Percentiles rank a stretch among this genome's conserved stretches.
phyloP scores from a whole-genome alignment of 2,888 invertebrate species.

The Anticlea derivata region DNA sequence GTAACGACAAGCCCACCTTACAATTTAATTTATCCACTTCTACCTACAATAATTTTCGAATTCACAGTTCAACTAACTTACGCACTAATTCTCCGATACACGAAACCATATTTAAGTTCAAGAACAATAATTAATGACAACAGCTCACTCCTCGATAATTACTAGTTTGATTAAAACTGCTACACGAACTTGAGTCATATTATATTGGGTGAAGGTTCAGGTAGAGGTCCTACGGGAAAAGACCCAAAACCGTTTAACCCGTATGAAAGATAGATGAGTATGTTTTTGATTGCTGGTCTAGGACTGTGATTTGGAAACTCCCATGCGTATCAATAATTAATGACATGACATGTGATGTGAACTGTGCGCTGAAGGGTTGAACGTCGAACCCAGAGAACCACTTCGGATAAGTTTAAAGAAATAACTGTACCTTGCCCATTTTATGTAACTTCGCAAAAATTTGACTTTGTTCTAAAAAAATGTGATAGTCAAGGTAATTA shows the following conservation, averaged over 20 bases:
- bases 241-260: slow-evolving; percentile 74
- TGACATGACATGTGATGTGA: slow-evolving; percentile 19
- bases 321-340: slow-evolving; percentile 55
- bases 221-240: slow-evolving; percentile 65
- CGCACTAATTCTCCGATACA: slow-evolving; percentile 38
- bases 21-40: slow-evolving; percentile 17
- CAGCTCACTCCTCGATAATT: slow-evolving; percentile 74
- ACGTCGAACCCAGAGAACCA: background rate
- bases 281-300: slow-evolving; percentile 70
- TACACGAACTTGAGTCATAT: slow-evolving; percentile 41
- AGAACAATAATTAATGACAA: slow-evolving; percentile 72
- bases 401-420: no score
- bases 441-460: no score
- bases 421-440: no score
- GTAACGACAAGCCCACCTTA: background rate
- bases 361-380: slow-evolving; percentile 19
- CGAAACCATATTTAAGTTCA: slow-evolving; percentile 49
- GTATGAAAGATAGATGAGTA: slow-evolving; percentile 74
- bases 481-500: no score
- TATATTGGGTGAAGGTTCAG: slow-evolving; percentile 36
- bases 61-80: slow-evolving; percentile 42
- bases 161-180: slow-evolving; percentile 36
- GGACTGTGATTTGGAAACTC: slow-evolving; percentile 70
- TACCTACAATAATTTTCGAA: slow-evolving; percentile 42
- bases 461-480: no score